Percentiles rank a stretch among this genome's conserved stretches.
These are phyloP conservation scores for Maconellicoccus hirsutus DNA, from an alignment of 1,140 invertebrate species.

Conservation along the genomic window DNA sequence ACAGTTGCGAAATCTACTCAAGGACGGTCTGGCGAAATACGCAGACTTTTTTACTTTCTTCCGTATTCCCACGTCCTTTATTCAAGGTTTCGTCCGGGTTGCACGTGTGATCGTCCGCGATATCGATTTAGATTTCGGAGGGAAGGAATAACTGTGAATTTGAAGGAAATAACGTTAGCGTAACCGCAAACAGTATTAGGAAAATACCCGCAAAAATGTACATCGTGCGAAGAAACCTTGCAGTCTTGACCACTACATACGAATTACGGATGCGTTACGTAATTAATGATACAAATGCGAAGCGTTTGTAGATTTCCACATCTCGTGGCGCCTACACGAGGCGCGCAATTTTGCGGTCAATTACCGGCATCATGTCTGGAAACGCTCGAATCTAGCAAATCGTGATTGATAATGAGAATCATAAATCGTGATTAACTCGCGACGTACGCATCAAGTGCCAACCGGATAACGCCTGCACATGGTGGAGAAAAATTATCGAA, in stretches of 20 bases:
- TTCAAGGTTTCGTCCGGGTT: too few relatives aligned
- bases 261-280: slow-evolving; percentile 3
- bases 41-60: too few relatives aligned
- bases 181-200: neutral
- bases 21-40: too few relatives aligned
- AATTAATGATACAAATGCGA: neutral
- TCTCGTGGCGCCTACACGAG: neutral
- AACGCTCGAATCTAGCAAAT: neutral
- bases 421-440: neutral
- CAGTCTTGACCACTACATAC: neutral
- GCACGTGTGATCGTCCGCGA: too few relatives aligned
- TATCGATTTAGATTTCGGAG: too few relatives aligned
- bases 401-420: slow-evolving; percentile 9
- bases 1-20: too few relatives aligned
- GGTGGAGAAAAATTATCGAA: neutral
- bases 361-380: slow-evolving; percentile 2
- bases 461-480: too few relatives aligned
- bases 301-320: neutral
- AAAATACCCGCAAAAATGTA: neutral
- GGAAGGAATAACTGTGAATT: too few relatives aligned
- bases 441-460: too few relatives aligned
- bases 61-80: too few relatives aligned
- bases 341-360: slow-evolving; percentile 1
- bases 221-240: neutral
- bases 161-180: neutral